Evolutionary conservation across 2,888 invertebrate genomes (phyloP), one percentile per base, ranked within the genome.

Genomic region (Lepidochitona cinerea): DNA sequence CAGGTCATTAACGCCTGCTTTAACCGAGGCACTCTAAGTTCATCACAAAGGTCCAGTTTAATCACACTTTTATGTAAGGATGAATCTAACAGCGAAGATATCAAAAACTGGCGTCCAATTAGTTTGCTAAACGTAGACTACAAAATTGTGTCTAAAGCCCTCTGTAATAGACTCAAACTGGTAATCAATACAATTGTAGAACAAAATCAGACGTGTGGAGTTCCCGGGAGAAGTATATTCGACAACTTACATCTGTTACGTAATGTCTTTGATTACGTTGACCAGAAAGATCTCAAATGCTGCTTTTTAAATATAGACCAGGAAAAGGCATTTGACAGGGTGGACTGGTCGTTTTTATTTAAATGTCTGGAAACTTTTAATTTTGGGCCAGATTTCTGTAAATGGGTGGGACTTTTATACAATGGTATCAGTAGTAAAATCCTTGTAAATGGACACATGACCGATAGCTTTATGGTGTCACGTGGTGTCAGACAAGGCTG

Each of bases 241-340:
- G 81, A 81, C 37, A 81, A 80, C 68, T 53, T 71, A 9, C 78
- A 80, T 76, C 53, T 81, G 26, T 59, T 79, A 1, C 53, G 80
- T 23, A 74, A 79, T 72, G 70, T 77, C 26, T 29, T 74, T 35
- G 76, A 79, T 69, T 80, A 77, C 80, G 66, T 72, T 26, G 71
- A 80, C 18, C 75, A 75, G 59, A 76, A 80, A 68, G 37, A 81
- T n/a, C 29, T 77, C n/a, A 14, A 54, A 41, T 71, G 76, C 37
- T 70, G 70, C 41, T 79, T 81, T 66, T 75, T 80, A 36, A 64
- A 52, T 72, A 41, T 81, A 49, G 82, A 82, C 66, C 82, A 82
- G 69, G 79, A 78, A 66, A 83, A 82, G 54, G 81, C 81, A 1
- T 82, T 82, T 49, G 81, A 81, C 68, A 69, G 80, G 54, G 81